These are phyloP conservation scores for Meghimatium bilineatum DNA, from an alignment of 2,888 invertebrate genomes.

Conservation along the genomic window DNA sequence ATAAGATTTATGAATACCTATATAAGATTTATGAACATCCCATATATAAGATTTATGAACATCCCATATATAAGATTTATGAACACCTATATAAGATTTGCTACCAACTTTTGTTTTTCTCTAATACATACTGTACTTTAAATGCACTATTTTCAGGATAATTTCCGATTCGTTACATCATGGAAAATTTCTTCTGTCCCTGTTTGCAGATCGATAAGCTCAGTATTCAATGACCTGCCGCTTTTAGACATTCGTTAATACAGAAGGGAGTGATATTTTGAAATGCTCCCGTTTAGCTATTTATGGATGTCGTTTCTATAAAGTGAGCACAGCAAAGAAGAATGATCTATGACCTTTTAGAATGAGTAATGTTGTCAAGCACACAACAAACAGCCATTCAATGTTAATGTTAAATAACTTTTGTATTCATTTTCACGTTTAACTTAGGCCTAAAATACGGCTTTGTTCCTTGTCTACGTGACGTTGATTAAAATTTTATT, in stretches of 20 bases:
- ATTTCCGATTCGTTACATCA: background rate
- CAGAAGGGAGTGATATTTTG: background rate
- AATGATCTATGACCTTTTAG: background rate
- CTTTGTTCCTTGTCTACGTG: background rate
- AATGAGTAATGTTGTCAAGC: background rate
- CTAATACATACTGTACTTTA: too few relatives aligned
- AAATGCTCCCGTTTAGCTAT: background rate
- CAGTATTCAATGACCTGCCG: background rate
- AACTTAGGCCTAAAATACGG: background rate
- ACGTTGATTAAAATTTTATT: background rate
- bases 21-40: too few relatives aligned
- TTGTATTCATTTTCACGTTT: background rate
- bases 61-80: too few relatives aligned
- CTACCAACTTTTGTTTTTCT: too few relatives aligned
- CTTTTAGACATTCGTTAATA: background rate
- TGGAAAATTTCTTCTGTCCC: background rate
- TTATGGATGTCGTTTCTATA: background rate
- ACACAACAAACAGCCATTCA: background rate
- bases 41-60: too few relatives aligned
- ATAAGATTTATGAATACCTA: too few relatives aligned
- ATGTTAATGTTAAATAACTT: background rate
- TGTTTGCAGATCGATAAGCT: background rate
- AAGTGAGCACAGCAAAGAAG: background rate
- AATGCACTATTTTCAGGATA: conserved; percentile 3
- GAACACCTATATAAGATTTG: too few relatives aligned